Conservation (phyloP, 2,113 vertebrate species). For the Thamnaconus septentrionalis region DNA sequence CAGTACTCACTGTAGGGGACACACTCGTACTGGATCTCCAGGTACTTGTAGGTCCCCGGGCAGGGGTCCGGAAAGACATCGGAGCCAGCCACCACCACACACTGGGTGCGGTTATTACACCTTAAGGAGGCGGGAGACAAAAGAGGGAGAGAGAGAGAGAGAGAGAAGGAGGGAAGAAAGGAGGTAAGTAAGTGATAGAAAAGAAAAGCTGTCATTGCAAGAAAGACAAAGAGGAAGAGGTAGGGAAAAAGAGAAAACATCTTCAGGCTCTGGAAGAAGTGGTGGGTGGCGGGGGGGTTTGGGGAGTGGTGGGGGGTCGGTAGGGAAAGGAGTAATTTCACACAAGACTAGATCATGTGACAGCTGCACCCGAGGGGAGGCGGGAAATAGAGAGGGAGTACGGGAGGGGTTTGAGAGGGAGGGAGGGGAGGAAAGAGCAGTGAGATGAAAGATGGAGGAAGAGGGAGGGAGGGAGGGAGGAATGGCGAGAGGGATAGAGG, state of each 20-base stretch:
- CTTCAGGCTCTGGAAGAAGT: conserved; percentile 60
- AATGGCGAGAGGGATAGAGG: conserved; percentile 23
- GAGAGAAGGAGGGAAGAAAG: background rate
- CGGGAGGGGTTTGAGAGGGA: conserved; percentile 2
- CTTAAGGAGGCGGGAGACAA: conserved; percentile 62
- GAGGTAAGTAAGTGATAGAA: conserved; percentile 36
- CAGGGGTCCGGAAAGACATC: conserved; percentile 92
- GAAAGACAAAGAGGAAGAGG: conserved; percentile 44
- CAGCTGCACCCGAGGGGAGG: conserved; percentile 66
- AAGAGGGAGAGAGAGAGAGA: background rate
- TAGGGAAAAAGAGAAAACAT: conserved; percentile 43
- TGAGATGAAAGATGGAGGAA: conserved; percentile 44
- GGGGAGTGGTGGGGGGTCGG: conserved; percentile 33
- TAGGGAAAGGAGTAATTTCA: conserved; percentile 70
- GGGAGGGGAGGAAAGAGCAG: conserved; percentile 28
- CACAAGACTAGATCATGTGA: conserved; percentile 79
- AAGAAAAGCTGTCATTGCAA: conserved; percentile 45
- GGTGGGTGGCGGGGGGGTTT: no score
- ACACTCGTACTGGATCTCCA: conserved; percentile 96
- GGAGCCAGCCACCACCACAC: conserved; percentile 88
- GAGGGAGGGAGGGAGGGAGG: conserved; percentile 20
- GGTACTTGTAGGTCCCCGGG: conserved; percentile 92
- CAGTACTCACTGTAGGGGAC: conserved; percentile 93
- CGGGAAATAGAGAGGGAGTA: conserved; percentile 43
- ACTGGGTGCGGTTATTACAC: conserved; percentile 93